These are phyloP conservation scores for Drosophila diplacantha DNA, from an alignment of 2,888 invertebrate genomes.

Conservation along the genomic window DNA sequence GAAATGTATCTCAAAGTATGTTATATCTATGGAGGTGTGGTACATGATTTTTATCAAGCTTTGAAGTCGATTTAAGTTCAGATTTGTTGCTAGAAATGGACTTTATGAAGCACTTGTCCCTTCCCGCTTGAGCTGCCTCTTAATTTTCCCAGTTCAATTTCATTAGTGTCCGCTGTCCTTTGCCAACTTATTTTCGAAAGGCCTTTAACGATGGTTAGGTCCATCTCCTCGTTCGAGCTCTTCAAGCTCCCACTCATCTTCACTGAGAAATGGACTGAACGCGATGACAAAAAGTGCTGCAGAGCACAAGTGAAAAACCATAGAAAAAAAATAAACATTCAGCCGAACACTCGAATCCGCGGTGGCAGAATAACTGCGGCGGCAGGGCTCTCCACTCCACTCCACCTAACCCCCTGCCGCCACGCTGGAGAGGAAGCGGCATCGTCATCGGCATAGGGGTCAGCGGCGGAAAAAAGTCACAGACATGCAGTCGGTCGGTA, in stretches of 20 bases:
- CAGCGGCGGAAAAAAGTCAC: conserved; percentile 49
- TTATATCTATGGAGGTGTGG: not conserved
- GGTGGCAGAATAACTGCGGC: conserved; percentile 36
- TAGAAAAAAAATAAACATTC: conserved; percentile 34
- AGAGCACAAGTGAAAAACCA: conserved; percentile 26
- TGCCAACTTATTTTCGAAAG: conserved; percentile 42
- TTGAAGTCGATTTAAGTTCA: not conserved
- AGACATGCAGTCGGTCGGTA: conserved; percentile 48
- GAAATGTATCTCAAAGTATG: not conserved
- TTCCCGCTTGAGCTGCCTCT: not conserved
- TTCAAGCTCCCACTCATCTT: conserved; percentile 53
- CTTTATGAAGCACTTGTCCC: not conserved
- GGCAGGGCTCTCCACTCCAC: not conserved
- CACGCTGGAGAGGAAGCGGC: conserved; percentile 22
- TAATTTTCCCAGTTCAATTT: conserved; percentile 13
- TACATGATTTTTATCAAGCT: not conserved
- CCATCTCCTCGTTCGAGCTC: conserved; percentile 46
- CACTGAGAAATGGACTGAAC: conserved; percentile 58
- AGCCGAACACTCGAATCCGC: conserved; percentile 52
- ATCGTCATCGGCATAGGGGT: conserved; percentile 41
- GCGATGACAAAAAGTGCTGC: conserved; percentile 31
- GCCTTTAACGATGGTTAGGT: conserved; percentile 42
- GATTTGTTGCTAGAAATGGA: not conserved
- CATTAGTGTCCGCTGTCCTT: not conserved
- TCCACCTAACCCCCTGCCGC: conserved; percentile 12